Percentiles rank a stretch among this genome's conserved stretches.
Conservation (phyloP, 2,113 vertebrate species). For the Aegotheles bennettii region DNA sequence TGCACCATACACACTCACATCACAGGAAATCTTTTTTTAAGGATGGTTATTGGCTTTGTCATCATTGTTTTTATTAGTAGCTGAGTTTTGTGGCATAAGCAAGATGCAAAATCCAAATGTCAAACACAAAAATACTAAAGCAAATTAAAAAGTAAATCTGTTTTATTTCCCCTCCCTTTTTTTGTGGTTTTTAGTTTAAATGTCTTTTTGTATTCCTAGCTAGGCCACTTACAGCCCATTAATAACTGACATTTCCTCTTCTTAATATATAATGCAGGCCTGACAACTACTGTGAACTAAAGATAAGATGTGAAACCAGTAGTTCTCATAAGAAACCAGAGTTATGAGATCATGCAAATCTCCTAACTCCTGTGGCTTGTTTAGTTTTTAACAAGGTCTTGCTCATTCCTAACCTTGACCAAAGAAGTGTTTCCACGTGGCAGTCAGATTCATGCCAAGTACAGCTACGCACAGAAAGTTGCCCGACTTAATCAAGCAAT, state of each 20-base stretch:
- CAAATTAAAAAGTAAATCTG: slow-evolving; percentile 41
- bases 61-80: background rate
- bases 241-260: slow-evolving; percentile 70
- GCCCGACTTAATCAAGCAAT: slow-evolving; percentile 36
- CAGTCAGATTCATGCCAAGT: slow-evolving; percentile 18
- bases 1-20: background rate
- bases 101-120: slow-evolving; percentile 37
- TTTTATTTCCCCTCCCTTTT: slow-evolving; percentile 50
- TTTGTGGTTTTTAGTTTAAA: slow-evolving; percentile 36
- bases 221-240: slow-evolving; percentile 51
- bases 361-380: slow-evolving; percentile 16
- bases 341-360: slow-evolving; percentile 49
- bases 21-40: background rate
- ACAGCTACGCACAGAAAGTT: slow-evolving; percentile 11
- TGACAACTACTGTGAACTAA: slow-evolving; percentile 13
- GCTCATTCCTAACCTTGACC: slow-evolving; percentile 57
- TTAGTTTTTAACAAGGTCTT: slow-evolving; percentile 61
- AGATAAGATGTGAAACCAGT: slow-evolving; percentile 53
- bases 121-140: slow-evolving; percentile 43
- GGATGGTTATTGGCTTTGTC: background rate
- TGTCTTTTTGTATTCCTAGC: slow-evolving; percentile 42
- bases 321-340: slow-evolving; percentile 19
- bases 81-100: background rate
- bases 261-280: slow-evolving; percentile 33
- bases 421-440: slow-evolving; percentile 52